phyloP scores from a whole-genome alignment of 2,888 invertebrate genomes.

The Leptopilina drosophilae region DNA sequence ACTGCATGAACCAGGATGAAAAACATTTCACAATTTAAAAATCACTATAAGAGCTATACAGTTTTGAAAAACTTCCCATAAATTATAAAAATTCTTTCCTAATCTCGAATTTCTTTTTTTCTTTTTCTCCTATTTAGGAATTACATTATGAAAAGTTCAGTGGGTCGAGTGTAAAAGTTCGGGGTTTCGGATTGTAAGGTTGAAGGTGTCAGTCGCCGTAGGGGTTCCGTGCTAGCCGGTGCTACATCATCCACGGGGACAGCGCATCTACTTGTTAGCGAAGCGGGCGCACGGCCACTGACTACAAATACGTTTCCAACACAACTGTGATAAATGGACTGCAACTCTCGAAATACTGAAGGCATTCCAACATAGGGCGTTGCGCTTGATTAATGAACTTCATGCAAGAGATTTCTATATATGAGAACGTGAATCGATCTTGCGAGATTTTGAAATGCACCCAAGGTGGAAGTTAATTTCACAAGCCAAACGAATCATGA shows the following conservation, averaged over 20 bases:
- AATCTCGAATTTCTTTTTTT: not conserved
- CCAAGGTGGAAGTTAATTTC: slow-evolving; percentile 31
- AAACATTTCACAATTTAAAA: too few relatives aligned
- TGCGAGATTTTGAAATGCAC: slow-evolving; percentile 34
- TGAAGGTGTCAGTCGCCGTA: slow-evolving; percentile 74
- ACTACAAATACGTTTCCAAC: slow-evolving; percentile 73
- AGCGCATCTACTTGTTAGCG: slow-evolving; percentile 76
- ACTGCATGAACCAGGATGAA: too few relatives aligned
- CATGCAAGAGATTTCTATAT: slow-evolving; percentile 66
- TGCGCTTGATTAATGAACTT: slow-evolving; percentile 75
- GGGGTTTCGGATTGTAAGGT: slow-evolving; percentile 69
- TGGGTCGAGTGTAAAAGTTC: slow-evolving; percentile 35
- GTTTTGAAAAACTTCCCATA: not conserved
- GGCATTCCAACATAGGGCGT: slow-evolving; percentile 74
- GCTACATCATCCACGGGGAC: slow-evolving; percentile 75
- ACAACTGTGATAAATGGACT: slow-evolving; percentile 73
- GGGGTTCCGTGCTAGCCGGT: slow-evolving; percentile 73
- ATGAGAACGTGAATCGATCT: slow-evolving; percentile 47
- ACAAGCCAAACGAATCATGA: slow-evolving; percentile 18
- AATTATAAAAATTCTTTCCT: not conserved
- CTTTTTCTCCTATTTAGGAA: not conserved
- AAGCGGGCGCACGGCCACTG: slow-evolving; percentile 70
- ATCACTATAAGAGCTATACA: too few relatives aligned
- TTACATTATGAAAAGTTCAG: slow-evolving; percentile 2
- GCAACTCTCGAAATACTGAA: slow-evolving; percentile 75